A percentile compares a stretch with the other conserved stretches of the same genome.
phyloP scores from a whole-genome alignment of 2,797 vertebrate genomes.

The Buphagus erythrorhynchus region DNA sequence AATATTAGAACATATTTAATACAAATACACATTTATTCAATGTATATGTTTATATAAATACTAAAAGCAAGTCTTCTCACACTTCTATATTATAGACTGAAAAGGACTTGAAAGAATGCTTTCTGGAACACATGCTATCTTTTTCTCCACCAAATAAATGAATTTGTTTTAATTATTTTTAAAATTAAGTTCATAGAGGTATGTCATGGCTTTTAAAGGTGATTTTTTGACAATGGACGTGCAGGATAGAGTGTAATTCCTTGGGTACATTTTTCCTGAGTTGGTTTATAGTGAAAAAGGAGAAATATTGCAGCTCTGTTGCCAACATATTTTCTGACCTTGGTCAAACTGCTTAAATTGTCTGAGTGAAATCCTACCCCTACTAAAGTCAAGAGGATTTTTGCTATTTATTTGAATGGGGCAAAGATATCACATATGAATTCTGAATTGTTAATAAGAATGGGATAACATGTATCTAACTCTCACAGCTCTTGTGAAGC shows the following conservation, averaged over 20 bases:
- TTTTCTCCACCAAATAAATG: not conserved
- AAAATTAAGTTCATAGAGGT: not conserved
- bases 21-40: not conserved
- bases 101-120: not conserved
- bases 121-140: not conserved
- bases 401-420: conserved; percentile 33
- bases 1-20: not conserved
- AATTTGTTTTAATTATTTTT: not conserved
- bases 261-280: not conserved
- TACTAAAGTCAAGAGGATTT: conserved; percentile 10
- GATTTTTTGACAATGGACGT: not conserved
- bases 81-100: not conserved
- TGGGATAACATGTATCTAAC: conserved; percentile 21
- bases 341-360: conserved; percentile 22
- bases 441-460: conserved; percentile 55
- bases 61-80: not conserved
- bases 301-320: not conserved
- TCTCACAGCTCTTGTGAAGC: conserved; percentile 43
- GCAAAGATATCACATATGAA: conserved; percentile 24
- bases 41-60: not conserved
- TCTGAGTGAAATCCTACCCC: not conserved
- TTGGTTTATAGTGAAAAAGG: not conserved
- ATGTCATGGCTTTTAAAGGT: not conserved
- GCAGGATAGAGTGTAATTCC: not conserved
- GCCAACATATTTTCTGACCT: conserved; percentile 10